Evolutionary conservation across 2,797 vertebrate genomes (phyloP).

Genomic region (Zalophus californianus): DNA sequence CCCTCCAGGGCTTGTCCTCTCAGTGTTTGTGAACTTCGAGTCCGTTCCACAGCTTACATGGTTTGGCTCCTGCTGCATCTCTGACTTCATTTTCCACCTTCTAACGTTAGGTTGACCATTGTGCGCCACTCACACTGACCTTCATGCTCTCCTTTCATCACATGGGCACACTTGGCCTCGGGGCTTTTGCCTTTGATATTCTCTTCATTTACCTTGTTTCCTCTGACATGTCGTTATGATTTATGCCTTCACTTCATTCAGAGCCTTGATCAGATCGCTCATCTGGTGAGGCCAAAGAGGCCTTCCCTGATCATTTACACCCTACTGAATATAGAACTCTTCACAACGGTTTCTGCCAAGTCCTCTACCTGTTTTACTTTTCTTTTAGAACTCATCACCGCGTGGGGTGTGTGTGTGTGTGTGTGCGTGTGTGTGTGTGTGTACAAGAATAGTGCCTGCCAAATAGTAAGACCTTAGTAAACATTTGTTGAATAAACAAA

Average conservation of each 20-base stretch:
- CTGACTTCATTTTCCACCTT: background rate
- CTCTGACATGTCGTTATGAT: background rate
- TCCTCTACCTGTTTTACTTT: background rate
- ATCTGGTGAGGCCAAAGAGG: background rate
- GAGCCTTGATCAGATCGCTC: background rate
- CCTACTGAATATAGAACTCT: background rate
- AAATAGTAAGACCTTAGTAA: conserved; percentile 13
- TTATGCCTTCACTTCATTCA: background rate
- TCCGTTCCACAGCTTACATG: background rate
- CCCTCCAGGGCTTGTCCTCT: background rate
- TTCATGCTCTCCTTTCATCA: background rate
- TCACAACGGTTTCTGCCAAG: background rate
- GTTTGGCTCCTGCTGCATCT: background rate
- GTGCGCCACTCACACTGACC: background rate
- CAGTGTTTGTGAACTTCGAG: conserved; percentile 5
- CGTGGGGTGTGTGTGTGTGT: background rate
- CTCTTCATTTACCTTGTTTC: background rate
- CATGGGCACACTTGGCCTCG: no score
- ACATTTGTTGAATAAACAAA: conserved; percentile 29
- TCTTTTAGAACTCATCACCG: background rate
- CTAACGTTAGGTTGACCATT: background rate
- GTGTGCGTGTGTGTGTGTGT: background rate
- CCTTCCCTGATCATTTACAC: background rate
- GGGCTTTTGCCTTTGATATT: background rate
- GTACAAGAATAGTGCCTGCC: background rate